phyloP scores from a whole-genome alignment of 2,113 vertebrate genomes.

The Mesitornis unicolor region DNA sequence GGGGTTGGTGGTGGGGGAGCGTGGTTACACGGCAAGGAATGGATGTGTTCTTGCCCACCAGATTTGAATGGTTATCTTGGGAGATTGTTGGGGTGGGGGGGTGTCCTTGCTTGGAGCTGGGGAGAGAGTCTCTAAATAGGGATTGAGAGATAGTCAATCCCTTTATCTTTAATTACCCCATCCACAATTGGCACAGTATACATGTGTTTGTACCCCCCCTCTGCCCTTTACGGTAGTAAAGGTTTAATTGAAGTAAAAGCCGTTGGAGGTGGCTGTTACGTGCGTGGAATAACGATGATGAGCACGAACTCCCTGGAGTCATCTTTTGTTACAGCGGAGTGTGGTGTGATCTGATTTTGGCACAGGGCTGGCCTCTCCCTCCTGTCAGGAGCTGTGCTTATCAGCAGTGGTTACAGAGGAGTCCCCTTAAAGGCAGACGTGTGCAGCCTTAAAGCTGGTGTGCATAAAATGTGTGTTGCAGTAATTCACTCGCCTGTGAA shows the following conservation, averaged over 20 bases:
- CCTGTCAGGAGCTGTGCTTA: neutral
- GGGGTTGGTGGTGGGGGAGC: neutral
- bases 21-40: neutral
- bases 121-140: neutral
- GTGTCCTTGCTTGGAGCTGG: neutral
- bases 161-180: neutral
- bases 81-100: neutral
- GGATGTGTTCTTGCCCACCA: neutral
- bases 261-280: slow-evolving; percentile 17
- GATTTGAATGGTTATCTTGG: neutral
- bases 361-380: neutral
- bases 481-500: neutral
- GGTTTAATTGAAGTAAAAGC: slow-evolving; percentile 14
- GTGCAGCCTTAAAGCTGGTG: neutral
- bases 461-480: rapidly evolving
- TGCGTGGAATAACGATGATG: neutral
- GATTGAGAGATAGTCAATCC: neutral
- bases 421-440: neutral
- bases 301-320: slow-evolving; percentile 16
- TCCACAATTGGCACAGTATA: rapidly evolving
- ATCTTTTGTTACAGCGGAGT: slow-evolving; percentile 19
- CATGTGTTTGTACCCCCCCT: neutral
- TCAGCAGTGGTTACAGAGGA: neutral
- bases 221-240: neutral
- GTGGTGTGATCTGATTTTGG: slow-evolving; percentile 19